These are phyloP conservation scores for Vulpes ferrilata DNA, from an alignment of 2,113 vertebrate species.

Conservation along the genomic window DNA sequence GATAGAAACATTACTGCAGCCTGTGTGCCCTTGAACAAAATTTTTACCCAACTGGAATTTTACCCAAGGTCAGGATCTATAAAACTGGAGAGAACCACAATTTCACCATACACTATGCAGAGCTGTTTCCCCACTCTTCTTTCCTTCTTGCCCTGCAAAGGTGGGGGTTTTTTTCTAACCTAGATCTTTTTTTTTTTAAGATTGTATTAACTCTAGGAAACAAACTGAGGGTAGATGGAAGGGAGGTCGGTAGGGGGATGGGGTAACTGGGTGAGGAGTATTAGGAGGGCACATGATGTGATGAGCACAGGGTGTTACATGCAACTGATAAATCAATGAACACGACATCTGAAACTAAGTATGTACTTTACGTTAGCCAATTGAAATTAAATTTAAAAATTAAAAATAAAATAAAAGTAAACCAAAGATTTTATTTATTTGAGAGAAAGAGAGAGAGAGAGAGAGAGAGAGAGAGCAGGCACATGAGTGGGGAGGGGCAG, in stretches of 20 bases:
- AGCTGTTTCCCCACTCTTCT: neutral
- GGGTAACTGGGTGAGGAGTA: too few relatives aligned
- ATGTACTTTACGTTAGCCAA: too few relatives aligned
- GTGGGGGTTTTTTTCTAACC: neutral
- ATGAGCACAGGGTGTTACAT: too few relatives aligned
- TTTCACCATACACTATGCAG: neutral
- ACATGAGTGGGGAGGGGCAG: neutral
- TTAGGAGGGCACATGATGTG: too few relatives aligned
- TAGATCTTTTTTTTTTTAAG: neutral
- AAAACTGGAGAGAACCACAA: slow-evolving; percentile 28
- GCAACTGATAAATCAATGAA: too few relatives aligned
- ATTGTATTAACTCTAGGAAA: too few relatives aligned
- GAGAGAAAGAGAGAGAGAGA: neutral
- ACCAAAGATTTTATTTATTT: neutral
- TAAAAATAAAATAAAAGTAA: too few relatives aligned
- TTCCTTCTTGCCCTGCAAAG: neutral
- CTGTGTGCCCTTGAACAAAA: neutral
- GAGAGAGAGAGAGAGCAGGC: neutral
- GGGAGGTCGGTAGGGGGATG: too few relatives aligned
- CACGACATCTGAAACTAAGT: too few relatives aligned
- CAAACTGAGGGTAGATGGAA: too few relatives aligned
- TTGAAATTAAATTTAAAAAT: too few relatives aligned
- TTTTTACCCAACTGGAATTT: slow-evolving; percentile 38
- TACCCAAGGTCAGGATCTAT: slow-evolving; percentile 33
- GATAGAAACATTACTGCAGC: neutral